phyloP scores from a whole-genome alignment of 2,797 vertebrate genomes.

The Eremophila alpestris region DNA sequence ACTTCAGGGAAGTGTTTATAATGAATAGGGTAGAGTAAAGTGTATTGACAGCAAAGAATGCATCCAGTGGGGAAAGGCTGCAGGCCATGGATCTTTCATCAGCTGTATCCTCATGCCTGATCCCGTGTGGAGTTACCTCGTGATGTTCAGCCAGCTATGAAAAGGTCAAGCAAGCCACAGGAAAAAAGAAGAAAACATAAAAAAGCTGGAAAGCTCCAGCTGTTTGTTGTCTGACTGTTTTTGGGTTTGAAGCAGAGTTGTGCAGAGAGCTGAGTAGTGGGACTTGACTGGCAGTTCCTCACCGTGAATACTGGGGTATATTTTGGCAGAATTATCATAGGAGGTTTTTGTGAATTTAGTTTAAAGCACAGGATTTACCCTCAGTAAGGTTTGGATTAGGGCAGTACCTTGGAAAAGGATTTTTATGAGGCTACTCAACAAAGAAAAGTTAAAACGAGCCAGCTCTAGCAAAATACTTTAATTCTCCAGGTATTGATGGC shows the following conservation, averaged over 20 bases:
- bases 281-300: not conserved
- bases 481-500: not conserved
- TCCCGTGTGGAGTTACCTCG: not conserved
- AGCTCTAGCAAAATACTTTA: not conserved
- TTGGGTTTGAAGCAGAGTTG: not conserved
- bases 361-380: not conserved
- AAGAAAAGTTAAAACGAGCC: not conserved
- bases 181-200: not conserved
- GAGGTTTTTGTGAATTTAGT: not conserved
- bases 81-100: not conserved
- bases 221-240: not conserved
- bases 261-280: not conserved
- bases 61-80: not conserved
- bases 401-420: not conserved
- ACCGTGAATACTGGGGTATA: fast-evolving
- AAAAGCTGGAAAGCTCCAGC: not conserved
- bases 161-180: not conserved
- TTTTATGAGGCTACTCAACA: not conserved
- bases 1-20: slow-evolving; percentile 24
- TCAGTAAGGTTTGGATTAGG: not conserved
- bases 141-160: not conserved
- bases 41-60: not conserved
- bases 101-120: not conserved
- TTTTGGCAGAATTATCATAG: not conserved
- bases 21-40: not conserved